phyloP scores from a whole-genome alignment of 2,797 vertebrate species.

The Poecilia picta region DNA sequence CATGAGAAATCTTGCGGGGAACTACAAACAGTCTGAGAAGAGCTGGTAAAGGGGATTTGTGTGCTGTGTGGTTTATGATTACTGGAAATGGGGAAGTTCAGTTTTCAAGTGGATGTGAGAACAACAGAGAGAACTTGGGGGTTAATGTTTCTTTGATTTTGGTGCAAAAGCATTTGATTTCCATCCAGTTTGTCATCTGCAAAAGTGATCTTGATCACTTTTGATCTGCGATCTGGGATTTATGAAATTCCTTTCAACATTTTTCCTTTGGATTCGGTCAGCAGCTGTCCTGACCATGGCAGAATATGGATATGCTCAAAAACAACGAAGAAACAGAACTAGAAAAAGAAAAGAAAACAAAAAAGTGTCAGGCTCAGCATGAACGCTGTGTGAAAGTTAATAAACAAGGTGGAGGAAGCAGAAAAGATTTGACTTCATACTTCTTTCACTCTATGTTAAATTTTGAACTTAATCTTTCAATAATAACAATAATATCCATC shows the following conservation, averaged over 20 bases:
- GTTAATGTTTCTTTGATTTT: neutral
- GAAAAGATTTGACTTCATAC: neutral
- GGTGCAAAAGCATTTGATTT: neutral
- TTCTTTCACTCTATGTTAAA: neutral
- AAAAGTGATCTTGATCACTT: neutral
- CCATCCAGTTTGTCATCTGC: neutral
- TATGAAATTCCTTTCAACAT: neutral
- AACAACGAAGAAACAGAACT: neutral
- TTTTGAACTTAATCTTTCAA: neutral
- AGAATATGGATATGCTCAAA: neutral
- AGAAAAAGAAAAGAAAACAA: neutral
- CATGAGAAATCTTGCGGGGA: neutral
- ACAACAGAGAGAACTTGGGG: neutral
- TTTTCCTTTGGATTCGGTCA: neutral
- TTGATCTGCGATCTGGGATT: neutral
- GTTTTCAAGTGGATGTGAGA: neutral
- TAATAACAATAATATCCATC: no score
- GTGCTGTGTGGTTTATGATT: no score
- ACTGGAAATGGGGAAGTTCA: neutral
- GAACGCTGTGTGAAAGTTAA: neutral
- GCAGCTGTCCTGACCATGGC: neutral
- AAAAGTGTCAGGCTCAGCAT: neutral
- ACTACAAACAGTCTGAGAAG: neutral
- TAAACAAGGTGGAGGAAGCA: neutral
- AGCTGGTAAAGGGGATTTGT: neutral